phyloP scores from a whole-genome alignment of 2,797 vertebrate species.

The Tiaroga cobitis region DNA sequence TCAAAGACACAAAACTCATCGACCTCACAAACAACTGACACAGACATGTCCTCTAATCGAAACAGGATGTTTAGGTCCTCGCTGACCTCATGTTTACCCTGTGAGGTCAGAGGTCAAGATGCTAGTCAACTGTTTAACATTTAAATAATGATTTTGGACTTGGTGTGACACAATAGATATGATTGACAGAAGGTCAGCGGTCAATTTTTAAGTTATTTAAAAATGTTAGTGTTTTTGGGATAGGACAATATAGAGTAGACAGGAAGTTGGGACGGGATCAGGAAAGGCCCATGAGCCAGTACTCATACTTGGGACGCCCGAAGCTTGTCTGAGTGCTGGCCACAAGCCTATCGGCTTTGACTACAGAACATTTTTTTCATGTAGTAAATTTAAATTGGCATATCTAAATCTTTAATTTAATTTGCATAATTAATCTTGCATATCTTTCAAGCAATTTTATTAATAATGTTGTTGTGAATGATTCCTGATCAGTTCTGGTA shows the following conservation, averaged over 20 bases:
- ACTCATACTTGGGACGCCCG: not conserved
- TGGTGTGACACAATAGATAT: not conserved
- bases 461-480: not conserved
- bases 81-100: constrained; percentile 49
- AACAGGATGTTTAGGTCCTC: constrained; percentile 60
- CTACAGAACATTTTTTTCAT: not conserved
- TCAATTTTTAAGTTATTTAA: not conserved
- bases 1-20: constrained; percentile 9
- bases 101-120: constrained; percentile 61
- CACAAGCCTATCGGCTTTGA: not conserved
- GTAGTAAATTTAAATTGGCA: not conserved
- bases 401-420: too few relatives aligned
- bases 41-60: constrained; percentile 39
- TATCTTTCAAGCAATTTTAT: not conserved
- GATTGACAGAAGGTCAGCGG: not conserved
- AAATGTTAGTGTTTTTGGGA: not conserved
- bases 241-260: not conserved
- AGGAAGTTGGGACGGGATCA: not conserved
- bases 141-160: not conserved
- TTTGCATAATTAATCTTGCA: not conserved
- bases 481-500: not conserved
- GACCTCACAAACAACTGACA: constrained; percentile 46
- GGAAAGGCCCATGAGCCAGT: not conserved
- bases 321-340: not conserved
- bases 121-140: constrained; percentile 24